phyloP scores from a whole-genome alignment of 2,113 vertebrate species.

The Rhabdornis inornatus region DNA sequence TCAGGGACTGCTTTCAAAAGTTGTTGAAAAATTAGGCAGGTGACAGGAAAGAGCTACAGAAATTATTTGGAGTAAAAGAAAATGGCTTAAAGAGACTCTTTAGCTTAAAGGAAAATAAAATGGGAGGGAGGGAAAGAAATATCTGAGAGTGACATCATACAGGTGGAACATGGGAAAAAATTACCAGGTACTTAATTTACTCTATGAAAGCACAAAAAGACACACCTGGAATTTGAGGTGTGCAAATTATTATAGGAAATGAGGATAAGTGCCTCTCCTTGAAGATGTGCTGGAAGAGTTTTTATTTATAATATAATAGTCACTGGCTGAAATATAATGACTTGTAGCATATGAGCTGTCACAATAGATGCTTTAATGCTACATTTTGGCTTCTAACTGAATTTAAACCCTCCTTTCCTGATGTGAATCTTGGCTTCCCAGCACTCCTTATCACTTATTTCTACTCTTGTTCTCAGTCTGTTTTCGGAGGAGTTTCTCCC shows the following conservation, averaged over 20 bases:
- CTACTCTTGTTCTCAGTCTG: background rate
- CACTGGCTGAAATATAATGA: background rate
- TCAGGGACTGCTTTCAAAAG: background rate
- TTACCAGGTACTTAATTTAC: background rate
- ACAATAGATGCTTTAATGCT: background rate
- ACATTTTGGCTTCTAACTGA: background rate
- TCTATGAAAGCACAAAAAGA: background rate
- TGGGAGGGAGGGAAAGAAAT: background rate
- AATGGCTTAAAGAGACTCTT: background rate
- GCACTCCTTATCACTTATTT: background rate
- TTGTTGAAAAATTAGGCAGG: background rate
- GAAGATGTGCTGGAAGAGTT: background rate
- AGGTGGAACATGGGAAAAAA: background rate
- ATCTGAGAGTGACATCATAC: background rate
- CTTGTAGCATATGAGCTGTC: background rate
- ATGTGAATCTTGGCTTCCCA: background rate
- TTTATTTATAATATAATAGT: background rate
- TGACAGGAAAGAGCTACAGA: background rate
- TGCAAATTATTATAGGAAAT: background rate
- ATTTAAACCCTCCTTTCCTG: background rate
- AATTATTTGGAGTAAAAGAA: background rate
- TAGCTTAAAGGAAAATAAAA: background rate
- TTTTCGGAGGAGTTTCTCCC: background rate
- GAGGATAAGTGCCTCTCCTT: background rate
- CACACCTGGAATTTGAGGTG: background rate